Evolutionary conservation across 2,888 invertebrate genomes (phyloP), one percentile per base, ranked within the genome.

Genomic region (Brenthis ino): DNA sequence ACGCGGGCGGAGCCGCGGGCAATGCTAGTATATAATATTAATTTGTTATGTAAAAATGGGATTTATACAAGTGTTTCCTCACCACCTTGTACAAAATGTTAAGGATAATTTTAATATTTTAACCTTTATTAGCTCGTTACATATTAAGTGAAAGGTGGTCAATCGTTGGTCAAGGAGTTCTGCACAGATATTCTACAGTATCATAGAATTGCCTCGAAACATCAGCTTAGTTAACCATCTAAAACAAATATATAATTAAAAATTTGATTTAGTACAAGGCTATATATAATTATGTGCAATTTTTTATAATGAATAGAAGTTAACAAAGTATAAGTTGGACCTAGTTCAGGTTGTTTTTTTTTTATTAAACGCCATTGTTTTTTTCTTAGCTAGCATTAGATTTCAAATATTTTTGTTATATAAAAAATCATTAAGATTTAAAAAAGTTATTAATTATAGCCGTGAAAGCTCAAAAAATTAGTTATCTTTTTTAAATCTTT

Each of bases 91-190:
- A 20, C 20, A 16, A 50, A 55, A 57, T 57, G 65, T 58, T 58
- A 65, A 61, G 47, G 55, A 61, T 47, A 67, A 50, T 64, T 55
- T 55, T 13, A 63, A 53, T 37, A 63, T 53, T 63, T 63, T 63
- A 63, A 63, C 61, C 61, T 63, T 63, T 70, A 68, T 68, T 48
- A 57, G 48, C 66, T 60, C 64, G 66, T 65, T 68, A 76, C 75
- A 77, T 72, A 76, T 76, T 76, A 82, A 85, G 88, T 88, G 88
- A 88, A 88, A 89, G 88, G 88, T 80, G 77, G 72, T 63, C 76
- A 77, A 76, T 72, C 75, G 73, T 77, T 80, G 90, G 91, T 89
- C 91, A 91, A 91, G 91, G 91, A 83, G 84, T 80, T 79, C 88
- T 75, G 75, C 83, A 72, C 77, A 74, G 79, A 80, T 80, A 82